Evolutionary conservation across 1,140 invertebrate genomes (phyloP), one percentile per base, ranked within the genome.

Genomic region (Spodoptera frugiperda): DNA sequence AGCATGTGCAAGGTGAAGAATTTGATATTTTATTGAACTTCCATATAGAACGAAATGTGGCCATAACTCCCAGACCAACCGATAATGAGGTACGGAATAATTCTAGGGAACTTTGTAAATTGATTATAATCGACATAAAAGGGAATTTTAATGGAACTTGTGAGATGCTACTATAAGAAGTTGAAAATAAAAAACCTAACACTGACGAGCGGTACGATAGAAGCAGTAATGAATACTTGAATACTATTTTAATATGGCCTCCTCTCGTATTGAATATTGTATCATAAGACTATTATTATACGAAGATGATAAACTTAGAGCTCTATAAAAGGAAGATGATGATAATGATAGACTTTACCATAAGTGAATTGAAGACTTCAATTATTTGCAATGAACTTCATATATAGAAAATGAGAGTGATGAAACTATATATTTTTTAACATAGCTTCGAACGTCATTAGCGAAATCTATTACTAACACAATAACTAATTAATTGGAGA

Each of bases 51-150:
- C 25, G 4, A 65, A 48, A 25, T 46, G 12, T 21, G 33, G 15
- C 11, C 17, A 63, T 63, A 19, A 33, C 2, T 46, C 48, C 2
- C n/a, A 15, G 25, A 30, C 12, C 14, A 12, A 0, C 30, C 30
- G 25, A 17, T 44, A 61, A 44, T 21, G 44, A 48, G 33, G 30
- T 39, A 39, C 4, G 15, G 10, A 65, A 48, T 48, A 48, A 19
- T 46, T 65, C 61, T 25, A 21, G 11, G 17, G 19, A 49, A 39
- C 5, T 48, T 14, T 15, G 1, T 10, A 49, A 48, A 49, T 15
- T 46, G 59, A 63, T 65, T 65, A 65, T 65, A 48, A 65, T 65
- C 44, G 39, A 65, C 61, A 21, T 65, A 65, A 65, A 65, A 65
- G 61, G 61, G 10, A 11, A 48, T 48, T 65, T 21, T 65, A 65